Percentiles rank a stretch among this genome's conserved stretches.
These are phyloP conservation scores for Amia ocellicauda DNA, from an alignment of 2,113 vertebrate species.

Conservation along the genomic window DNA sequence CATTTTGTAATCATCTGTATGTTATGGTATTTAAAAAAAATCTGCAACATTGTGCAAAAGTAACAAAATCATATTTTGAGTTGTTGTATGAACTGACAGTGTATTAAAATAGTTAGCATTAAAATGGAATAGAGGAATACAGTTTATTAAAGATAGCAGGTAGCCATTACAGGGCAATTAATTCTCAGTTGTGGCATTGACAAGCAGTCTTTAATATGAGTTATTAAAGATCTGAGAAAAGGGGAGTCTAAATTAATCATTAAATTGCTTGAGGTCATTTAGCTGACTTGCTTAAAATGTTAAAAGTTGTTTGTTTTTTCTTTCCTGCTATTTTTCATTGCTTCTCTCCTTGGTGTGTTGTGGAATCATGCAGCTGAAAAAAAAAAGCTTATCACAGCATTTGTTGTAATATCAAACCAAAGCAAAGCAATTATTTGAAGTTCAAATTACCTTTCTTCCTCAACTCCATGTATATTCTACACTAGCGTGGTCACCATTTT, in stretches of 20 bases:
- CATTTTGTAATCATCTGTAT: no score
- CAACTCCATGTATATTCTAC: no score
- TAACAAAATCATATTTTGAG: no score
- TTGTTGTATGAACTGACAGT: no score
- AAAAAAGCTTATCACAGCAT: background rate
- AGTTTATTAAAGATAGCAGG: conserved; percentile 15
- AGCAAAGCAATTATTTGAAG: background rate
- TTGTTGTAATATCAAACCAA: background rate
- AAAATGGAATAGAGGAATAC: background rate
- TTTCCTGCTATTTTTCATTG: conserved; percentile 2
- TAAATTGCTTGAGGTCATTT: background rate
- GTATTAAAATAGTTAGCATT: conserved; percentile 6
- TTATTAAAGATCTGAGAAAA: background rate
- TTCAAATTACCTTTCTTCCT: background rate
- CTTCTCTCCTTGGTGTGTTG: background rate
- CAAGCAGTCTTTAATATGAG: background rate
- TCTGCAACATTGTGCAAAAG: no score
- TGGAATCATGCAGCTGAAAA: background rate
- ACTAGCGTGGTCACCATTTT: no score
- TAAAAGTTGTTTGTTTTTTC: background rate
- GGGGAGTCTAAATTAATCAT: background rate
- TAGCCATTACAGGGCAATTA: conserved; percentile 13
- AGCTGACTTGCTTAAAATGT: background rate
- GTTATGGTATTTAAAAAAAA: no score
- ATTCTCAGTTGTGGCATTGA: conserved; percentile 3